phyloP scores from a whole-genome alignment of 35 echinoderm and acorn worm genomes.

The Heliocidaris tuberculata region DNA sequence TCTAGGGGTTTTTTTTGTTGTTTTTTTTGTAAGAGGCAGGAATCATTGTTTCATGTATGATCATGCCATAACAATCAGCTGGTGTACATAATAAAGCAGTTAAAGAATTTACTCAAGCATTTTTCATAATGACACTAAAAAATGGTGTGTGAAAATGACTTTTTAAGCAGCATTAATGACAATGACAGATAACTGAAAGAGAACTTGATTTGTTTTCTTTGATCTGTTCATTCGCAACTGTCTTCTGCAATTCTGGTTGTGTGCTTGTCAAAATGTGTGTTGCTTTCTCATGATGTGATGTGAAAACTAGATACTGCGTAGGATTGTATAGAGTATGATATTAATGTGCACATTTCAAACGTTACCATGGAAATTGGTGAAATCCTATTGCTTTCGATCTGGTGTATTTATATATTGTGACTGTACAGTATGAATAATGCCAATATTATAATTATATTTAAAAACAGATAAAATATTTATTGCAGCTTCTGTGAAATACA shows the following conservation, averaged over 20 bases:
- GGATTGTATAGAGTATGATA: background rate
- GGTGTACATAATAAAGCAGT: background rate
- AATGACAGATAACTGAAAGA: background rate
- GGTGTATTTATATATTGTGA: slow-evolving; percentile 13
- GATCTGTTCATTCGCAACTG: background rate
- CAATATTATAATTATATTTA: slow-evolving; percentile 11
- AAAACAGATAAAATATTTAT: background rate
- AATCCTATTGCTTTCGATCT: background rate
- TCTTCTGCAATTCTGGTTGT: background rate
- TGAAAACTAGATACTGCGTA: background rate
- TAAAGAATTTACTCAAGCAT: background rate
- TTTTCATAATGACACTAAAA: background rate
- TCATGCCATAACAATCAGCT: background rate
- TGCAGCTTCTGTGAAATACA: background rate
- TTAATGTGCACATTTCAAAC: background rate
- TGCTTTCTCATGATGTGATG: background rate
- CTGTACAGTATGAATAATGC: slow-evolving; percentile 1
- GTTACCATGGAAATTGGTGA: background rate
- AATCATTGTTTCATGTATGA: background rate
- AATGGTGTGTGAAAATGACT: background rate
- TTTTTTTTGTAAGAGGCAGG: background rate
- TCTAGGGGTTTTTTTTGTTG: too few relatives aligned
- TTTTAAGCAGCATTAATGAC: background rate
- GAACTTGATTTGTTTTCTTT: background rate
- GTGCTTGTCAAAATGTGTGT: background rate